Percentiles rank a stretch among this genome's conserved stretches.
These are phyloP conservation scores for Idaea aversata DNA, from an alignment of 2,888 invertebrate genomes.

Conservation along the genomic window DNA sequence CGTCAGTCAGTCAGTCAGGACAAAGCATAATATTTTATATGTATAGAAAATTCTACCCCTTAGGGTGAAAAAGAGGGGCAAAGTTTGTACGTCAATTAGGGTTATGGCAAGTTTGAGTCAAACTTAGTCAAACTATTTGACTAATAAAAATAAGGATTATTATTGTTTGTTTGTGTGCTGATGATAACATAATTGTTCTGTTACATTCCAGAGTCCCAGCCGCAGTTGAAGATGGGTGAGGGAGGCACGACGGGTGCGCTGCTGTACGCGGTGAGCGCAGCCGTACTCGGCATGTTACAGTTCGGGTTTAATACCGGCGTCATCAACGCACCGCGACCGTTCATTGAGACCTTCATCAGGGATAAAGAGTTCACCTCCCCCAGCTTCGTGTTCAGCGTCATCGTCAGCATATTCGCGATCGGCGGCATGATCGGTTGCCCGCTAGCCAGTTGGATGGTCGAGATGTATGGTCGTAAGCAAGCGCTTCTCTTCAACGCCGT, in stretches of 20 bases:
- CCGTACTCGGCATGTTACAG: conserved; percentile 86
- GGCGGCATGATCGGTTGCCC: conserved; percentile 90
- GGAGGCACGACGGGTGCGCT: conserved; percentile 81
- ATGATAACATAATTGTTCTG: conserved; percentile 12
- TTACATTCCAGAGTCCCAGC: conserved; percentile 48
- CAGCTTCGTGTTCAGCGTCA: conserved; percentile 81
- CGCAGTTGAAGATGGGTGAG: conserved; percentile 52
- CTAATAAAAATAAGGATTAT: background rate
- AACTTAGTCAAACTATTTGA: background rate
- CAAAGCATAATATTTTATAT: too few relatives aligned
- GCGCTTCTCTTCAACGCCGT: conserved; percentile 83
- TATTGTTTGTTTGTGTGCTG: background rate
- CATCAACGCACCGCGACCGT: conserved; percentile 83
- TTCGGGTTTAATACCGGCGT: conserved; percentile 87
- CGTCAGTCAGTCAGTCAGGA: too few relatives aligned
- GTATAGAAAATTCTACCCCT: too few relatives aligned
- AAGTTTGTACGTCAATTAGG: too few relatives aligned
- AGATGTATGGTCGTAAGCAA: conserved; percentile 84
- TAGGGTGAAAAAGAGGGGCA: too few relatives aligned
- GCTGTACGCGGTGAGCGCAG: conserved; percentile 82
- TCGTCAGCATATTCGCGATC: conserved; percentile 88
- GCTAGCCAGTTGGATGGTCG: conserved; percentile 86
- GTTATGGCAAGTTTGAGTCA: background rate
- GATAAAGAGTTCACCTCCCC: conserved; percentile 76
- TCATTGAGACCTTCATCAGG: conserved; percentile 83